phyloP scores from a whole-genome alignment of 2,113 vertebrate species.

The Cercopithecus mona region DNA sequence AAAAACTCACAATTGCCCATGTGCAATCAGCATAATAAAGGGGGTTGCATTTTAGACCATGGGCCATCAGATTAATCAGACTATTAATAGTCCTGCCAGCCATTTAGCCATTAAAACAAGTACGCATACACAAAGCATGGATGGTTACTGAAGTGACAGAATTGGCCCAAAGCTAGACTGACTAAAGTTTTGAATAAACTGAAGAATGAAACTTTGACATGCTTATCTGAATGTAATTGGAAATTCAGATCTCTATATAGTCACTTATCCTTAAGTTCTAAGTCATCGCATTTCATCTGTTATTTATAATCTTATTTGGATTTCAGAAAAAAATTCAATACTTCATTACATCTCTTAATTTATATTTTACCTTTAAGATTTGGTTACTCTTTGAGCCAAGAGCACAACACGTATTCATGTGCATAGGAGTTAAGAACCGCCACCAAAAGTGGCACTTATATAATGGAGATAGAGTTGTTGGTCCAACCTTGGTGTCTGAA shows the following conservation, averaged over 20 bases:
- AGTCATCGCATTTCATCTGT: conserved; percentile 57
- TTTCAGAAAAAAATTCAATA: conserved; percentile 64
- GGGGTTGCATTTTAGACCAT: not conserved
- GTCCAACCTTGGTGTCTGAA: not conserved
- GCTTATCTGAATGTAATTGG: conserved; percentile 58
- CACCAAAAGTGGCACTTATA: not conserved
- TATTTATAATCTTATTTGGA: conserved; percentile 72
- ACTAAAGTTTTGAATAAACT: not conserved
- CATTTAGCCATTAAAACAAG: not conserved
- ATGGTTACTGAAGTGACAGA: not conserved
- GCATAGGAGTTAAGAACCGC: not conserved
- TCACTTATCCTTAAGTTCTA: conserved; percentile 61
- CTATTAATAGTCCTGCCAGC: not conserved
- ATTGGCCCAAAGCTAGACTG: not conserved
- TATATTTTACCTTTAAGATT: conserved; percentile 55
- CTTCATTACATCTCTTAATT: conserved; percentile 54
- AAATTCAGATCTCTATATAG: conserved; percentile 48
- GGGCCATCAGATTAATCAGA: not conserved
- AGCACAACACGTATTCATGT: not conserved
- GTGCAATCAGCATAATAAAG: not conserved
- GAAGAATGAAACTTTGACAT: not conserved
- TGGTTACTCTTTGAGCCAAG: conserved; percentile 38
- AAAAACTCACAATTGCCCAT: not conserved
- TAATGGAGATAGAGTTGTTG: conserved; percentile 17
- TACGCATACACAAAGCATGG: not conserved